These are phyloP conservation scores for Stramonita haemastoma DNA, from an alignment of 2,888 invertebrate species.

Conservation along the genomic window DNA sequence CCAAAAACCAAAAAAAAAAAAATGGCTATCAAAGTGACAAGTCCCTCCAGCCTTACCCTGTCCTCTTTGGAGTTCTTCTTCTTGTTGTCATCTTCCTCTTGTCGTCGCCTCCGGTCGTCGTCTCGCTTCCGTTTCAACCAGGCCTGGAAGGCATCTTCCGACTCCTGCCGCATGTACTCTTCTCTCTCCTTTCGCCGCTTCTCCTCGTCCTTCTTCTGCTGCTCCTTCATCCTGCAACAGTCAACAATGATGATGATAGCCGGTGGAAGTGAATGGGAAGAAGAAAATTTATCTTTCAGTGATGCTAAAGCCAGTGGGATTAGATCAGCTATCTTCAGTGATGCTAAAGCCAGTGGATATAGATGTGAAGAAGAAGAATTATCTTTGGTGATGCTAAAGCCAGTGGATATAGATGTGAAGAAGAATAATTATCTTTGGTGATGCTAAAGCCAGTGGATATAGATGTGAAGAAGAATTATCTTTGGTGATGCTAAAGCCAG, in stretches of 20 bases:
- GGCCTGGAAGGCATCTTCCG: slow-evolving; percentile 65
- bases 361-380: too few species aligned
- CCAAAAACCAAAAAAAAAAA: background rate
- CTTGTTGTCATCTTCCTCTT: slow-evolving; percentile 55
- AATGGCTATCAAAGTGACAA: background rate
- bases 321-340: too few species aligned
- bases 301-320: too few species aligned
- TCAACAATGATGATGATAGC: background rate
- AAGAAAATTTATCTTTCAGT: too few species aligned
- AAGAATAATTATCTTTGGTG: too few species aligned
- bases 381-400: too few species aligned
- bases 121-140: slow-evolving; percentile 66
- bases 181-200: slow-evolving; percentile 60
- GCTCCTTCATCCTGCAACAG: slow-evolving; percentile 48
- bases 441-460: too few species aligned
- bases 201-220: slow-evolving; percentile 60
- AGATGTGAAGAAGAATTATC: too few species aligned
- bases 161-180: slow-evolving; percentile 60
- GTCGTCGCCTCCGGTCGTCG: slow-evolving; percentile 51
- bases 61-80: slow-evolving; percentile 56
- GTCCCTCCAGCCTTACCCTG: slow-evolving; percentile 52
- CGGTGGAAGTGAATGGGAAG: too few species aligned
- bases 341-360: too few species aligned
- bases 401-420: too few species aligned
- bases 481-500: too few species aligned